Percentiles rank a stretch among this genome's conserved stretches.
These are phyloP conservation scores for Cotesia glomerata DNA, from an alignment of 1,140 invertebrate species.

Conservation along the genomic window DNA sequence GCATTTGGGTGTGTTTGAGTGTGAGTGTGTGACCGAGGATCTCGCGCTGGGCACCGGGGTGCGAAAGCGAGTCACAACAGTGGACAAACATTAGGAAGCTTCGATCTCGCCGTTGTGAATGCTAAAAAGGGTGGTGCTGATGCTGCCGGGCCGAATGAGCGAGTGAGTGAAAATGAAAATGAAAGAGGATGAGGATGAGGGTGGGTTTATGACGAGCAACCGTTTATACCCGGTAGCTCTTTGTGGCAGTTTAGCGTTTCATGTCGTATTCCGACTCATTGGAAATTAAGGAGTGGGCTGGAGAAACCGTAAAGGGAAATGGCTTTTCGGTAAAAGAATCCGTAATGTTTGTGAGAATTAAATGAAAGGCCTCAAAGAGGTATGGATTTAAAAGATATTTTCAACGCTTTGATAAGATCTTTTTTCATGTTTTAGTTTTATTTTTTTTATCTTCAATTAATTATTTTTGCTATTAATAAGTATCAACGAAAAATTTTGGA, in stretches of 20 bases:
- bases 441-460: too few species aligned
- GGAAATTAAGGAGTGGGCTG: constrained; percentile 59
- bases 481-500: too few species aligned
- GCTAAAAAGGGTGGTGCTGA: neutral
- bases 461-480: too few species aligned
- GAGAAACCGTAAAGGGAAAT: constrained; percentile 52
- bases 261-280: constrained; percentile 64
- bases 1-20: too few species aligned
- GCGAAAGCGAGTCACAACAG: constrained; percentile 30
- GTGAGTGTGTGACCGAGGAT: neutral
- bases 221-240: constrained; percentile 38
- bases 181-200: constrained; percentile 4
- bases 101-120: constrained; percentile 10
- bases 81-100: constrained; percentile 39
- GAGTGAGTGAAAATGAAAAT: neutral
- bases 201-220: constrained; percentile 1
- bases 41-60: neutral
- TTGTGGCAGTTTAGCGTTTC: constrained; percentile 62
- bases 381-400: too few species aligned
- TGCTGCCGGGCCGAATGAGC: too few species aligned
- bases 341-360: too few species aligned
- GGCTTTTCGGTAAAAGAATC: constrained; percentile 58
- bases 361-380: too few species aligned
- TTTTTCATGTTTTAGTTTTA: too few species aligned
- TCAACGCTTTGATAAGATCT: too few species aligned